A percentile compares a stretch with the other conserved stretches of the same genome.
Evolutionary conservation across 2,888 invertebrate genomes (phyloP).

Genomic region (Aradus depressus): DNA sequence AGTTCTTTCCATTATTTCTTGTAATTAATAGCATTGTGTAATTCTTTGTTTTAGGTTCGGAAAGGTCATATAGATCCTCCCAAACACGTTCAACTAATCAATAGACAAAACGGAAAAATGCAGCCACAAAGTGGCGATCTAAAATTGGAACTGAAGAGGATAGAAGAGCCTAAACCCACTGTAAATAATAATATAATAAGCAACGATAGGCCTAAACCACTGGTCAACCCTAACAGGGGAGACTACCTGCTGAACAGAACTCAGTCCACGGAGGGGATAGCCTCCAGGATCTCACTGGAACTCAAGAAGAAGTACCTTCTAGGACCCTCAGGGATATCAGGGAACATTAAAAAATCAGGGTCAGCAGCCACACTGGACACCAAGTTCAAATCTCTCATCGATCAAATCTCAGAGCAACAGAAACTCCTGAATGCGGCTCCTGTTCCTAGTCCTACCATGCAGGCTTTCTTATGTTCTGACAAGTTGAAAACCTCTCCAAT

Average conservation of each 20-base stretch:
- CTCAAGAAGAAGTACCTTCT: constrained; percentile 73
- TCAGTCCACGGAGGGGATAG: constrained; percentile 76
- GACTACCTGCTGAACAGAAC: constrained; percentile 70
- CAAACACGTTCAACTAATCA: constrained; percentile 32
- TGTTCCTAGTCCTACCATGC: constrained; percentile 56
- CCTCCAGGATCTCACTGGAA: constrained; percentile 75
- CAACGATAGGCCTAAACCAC: constrained; percentile 35
- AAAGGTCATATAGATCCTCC: constrained; percentile 30
- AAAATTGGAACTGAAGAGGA: constrained; percentile 23
- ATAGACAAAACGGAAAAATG: constrained; percentile 27
- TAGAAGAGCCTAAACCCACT: constrained; percentile 21
- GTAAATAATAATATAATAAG: constrained; percentile 22
- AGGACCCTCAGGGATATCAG: constrained; percentile 54
- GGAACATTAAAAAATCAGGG: constrained; percentile 65
- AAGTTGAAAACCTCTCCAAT: constrained; percentile 33
- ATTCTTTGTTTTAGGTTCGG: constrained; percentile 21
- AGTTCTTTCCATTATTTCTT: not conserved
- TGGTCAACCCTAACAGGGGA: constrained; percentile 50
- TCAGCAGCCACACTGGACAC: constrained; percentile 75
- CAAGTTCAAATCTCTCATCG: constrained; percentile 70
- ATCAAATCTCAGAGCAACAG: constrained; percentile 78
- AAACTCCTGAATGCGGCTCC: constrained; percentile 70
- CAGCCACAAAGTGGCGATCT: constrained; percentile 21
- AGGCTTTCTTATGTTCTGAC: constrained; percentile 47
- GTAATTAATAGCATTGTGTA: not conserved